Evolutionary conservation across 2,888 invertebrate species (phyloP).

Genomic region (Amphimallon solstitiale): DNA sequence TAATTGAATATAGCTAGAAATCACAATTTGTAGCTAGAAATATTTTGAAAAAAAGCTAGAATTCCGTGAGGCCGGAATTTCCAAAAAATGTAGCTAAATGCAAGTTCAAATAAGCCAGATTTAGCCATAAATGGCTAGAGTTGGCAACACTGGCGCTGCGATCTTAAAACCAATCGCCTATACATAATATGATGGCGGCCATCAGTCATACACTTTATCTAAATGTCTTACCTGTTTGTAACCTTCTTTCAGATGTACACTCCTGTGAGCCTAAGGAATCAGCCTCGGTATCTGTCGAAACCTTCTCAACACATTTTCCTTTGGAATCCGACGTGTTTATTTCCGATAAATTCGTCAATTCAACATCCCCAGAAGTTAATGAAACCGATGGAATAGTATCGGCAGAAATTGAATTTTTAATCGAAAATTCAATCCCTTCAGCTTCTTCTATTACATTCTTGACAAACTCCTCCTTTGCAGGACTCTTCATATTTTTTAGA

Average conservation of each 20-base stretch:
- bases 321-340: not conserved
- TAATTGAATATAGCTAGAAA: too few relatives aligned
- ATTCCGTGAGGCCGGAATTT: too few relatives aligned
- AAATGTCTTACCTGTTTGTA: conserved; percentile 10
- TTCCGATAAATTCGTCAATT: conserved; percentile 15
- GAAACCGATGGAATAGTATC: conserved; percentile 9
- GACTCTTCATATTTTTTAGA: not conserved
- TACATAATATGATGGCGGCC: too few relatives aligned
- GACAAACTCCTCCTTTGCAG: conserved; percentile 48
- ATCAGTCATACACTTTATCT: too few relatives aligned
- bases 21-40: too few relatives aligned
- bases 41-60: too few relatives aligned
- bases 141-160: too few relatives aligned
- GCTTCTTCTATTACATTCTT: not conserved
- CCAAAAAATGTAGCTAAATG: too few relatives aligned
- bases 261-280: conserved; percentile 22
- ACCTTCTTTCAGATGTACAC: not conserved
- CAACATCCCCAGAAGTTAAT: conserved; percentile 14
- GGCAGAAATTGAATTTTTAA: conserved; percentile 14
- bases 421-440: conserved; percentile 11
- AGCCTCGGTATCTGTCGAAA: conserved; percentile 2
- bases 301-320: conserved; percentile 2
- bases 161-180: too few relatives aligned
- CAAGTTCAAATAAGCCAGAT: too few relatives aligned
- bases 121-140: too few relatives aligned